Conservation (phyloP, 1,140 invertebrate species). For the Euschistus heros region DNA sequence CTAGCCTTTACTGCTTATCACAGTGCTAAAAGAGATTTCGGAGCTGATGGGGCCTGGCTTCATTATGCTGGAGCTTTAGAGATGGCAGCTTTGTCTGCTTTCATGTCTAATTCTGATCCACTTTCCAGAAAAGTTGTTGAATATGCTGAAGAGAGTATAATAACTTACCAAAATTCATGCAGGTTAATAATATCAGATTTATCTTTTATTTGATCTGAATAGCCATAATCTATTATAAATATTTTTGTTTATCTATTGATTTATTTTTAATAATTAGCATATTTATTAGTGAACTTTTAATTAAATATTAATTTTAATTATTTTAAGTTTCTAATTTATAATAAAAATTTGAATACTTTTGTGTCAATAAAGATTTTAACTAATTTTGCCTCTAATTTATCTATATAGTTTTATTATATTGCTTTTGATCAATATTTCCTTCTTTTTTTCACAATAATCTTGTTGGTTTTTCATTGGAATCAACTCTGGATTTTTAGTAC, state of each 20-base stretch:
- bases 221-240: not conserved
- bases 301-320: too few relatives aligned
- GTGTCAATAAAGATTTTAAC: too few relatives aligned
- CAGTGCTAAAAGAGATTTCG: slow-evolving; percentile 90
- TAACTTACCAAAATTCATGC: slow-evolving; percentile 79
- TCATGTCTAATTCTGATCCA: slow-evolving; percentile 63
- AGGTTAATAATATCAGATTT: slow-evolving; percentile 35
- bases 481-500: too few relatives aligned
- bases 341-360: too few relatives aligned
- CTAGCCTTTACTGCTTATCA: slow-evolving; percentile 90
- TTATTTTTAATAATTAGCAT: not conserved
- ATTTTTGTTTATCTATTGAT: not conserved
- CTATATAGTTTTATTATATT: too few relatives aligned
- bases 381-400: too few relatives aligned
- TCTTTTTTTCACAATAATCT: too few relatives aligned
- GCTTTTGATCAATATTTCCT: too few relatives aligned
- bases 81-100: slow-evolving; percentile 87
- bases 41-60: slow-evolving; percentile 90
- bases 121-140: slow-evolving; percentile 64
- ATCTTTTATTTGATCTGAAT: not conserved
- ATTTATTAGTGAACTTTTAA: too few relatives aligned
- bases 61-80: slow-evolving; percentile 92
- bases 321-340: too few relatives aligned
- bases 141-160: slow-evolving; percentile 89
- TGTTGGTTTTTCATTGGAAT: too few relatives aligned